Base-by-base conservation (phyloP, 2,888 invertebrate species). In the Ceriagrion tenellum region DNA sequence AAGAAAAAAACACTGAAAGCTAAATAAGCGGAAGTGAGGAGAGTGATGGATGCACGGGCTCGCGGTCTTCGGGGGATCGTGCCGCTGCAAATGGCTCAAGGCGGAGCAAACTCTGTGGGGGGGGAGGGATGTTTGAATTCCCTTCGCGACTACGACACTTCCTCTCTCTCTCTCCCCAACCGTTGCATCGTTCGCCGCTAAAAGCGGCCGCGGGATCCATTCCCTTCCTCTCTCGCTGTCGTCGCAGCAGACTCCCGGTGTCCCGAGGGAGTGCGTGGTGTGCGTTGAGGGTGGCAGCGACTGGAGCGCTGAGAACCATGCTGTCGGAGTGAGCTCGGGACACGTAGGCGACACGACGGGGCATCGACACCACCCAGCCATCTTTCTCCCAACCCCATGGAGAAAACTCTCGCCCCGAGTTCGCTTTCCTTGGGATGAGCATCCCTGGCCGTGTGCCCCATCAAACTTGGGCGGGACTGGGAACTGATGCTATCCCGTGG, bases 21-120 rank as follows among this genome's bases (percentile, higher is more conserved):
- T 35, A 81, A 81, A 81, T 35, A 81, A 81, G 81, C 81, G 35
- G 81, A 81, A 81, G 81, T 81, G 81, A 35, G 81, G 81, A 81
- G 81, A 81, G 81, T 30, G 35, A 81, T 30, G 35, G 81, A 81
- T 81, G 30, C 35, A 81, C 81, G 35, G 35, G 35, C 12, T n/a
- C 69, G 69, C 69, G 30, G 81, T 81, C 81, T 35, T 81, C 81
- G 12, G 81, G 81, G 81, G 81, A 18, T 30, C 30, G 35, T 81
- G 81, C 30, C 47, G 47, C 47, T 47, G 47, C 47, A 47, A 47
- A 47, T 47, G 47, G 47, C 47, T 47, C 47, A 47, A 47, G 47
- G 47, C 4, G 47, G 47, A 47, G 47, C 47, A 47, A 47, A 4
- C n/a, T n/a, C n/a, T n/a, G n/a, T 8, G 8, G 8, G 30, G 30